Evolutionary conservation across 2,113 vertebrate genomes (phyloP).

Genomic region (Nycticebus coucang): DNA sequence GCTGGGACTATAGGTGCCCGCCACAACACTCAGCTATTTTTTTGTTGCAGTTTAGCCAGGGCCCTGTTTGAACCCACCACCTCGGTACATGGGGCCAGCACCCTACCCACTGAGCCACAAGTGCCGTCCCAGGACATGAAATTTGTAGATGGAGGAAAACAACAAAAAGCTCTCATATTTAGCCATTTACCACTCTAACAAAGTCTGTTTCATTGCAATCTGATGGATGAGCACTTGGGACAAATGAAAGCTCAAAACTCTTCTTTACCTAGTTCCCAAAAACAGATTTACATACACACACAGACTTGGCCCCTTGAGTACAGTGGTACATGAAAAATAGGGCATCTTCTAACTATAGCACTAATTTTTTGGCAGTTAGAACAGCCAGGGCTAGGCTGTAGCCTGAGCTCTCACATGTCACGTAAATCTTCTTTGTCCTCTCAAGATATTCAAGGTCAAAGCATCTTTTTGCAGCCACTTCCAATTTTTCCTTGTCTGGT

Average conservation of each 20-base stretch:
- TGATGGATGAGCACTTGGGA: neutral
- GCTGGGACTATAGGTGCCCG: too few species aligned
- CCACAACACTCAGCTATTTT: too few species aligned
- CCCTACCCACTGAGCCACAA: too few species aligned
- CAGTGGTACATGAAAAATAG: neutral
- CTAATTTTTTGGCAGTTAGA: neutral
- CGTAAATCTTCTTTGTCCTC: neutral
- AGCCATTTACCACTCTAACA: neutral
- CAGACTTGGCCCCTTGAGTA: neutral
- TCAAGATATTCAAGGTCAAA: neutral
- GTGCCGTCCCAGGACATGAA: neutral
- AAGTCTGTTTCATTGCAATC: neutral
- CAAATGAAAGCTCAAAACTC: conserved; percentile 15
- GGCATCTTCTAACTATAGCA: neutral
- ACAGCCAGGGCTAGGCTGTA: neutral
- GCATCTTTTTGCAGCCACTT: neutral
- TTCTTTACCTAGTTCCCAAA: neutral
- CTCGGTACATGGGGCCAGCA: too few species aligned
- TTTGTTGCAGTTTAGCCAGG: too few species aligned
- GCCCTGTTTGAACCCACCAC: too few species aligned
- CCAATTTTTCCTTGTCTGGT: neutral
- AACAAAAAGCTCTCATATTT: neutral
- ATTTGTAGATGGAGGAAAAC: neutral
- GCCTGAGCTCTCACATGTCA: neutral
- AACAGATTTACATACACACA: neutral